Evolutionary conservation across 2,888 invertebrate genomes (phyloP), one percentile per base, ranked within the genome.

Genomic region (Noctua pronuba): DNA sequence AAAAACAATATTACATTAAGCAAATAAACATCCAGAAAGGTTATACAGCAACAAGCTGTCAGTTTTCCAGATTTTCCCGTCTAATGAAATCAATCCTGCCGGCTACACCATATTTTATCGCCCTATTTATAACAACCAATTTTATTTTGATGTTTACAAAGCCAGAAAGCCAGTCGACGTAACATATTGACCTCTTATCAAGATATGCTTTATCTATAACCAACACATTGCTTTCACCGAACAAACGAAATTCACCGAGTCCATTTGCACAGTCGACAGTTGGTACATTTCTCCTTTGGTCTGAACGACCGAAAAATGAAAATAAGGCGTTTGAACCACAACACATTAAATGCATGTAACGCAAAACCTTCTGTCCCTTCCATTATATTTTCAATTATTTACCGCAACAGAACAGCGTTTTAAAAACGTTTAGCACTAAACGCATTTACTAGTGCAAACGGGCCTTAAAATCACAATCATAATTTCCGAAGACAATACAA

Each of bases 141-240:
- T 31, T 62, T 62, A 35, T 35, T 74, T 62, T 8, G 10, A 46
- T 73, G 44, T 64, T 38, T 28, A 52, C 52, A 16, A 6, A 55
- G 8, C 13, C 49, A 16, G 21, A 75, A 49, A 66, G 35, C 49
- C 79, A 58, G 35, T 66, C 41, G 16, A 35, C 13, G 28, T 11
- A 49, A 66, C 58, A 66, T 76, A 82, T 83, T 83, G 77, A 83
- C 79, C 79, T 35, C 10, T 35, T 76, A 79, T 66, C 65, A 41
- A 35, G 83, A 82, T 82, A 82, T 49, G 24, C 8, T 35, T 82
- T 82, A 79, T 82, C 77, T 66, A 82, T 35, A 75, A 82, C 11
- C n/a, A 82, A 76, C n/a, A 76, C 2, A 11, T 41, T n/a, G 13
- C 66, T 65, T 65, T 74, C n/a, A 75, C 75, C 28, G 18, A 64